Evolutionary conservation across 2,113 vertebrate species (phyloP).

Genomic region (Pholis gunnellus): DNA sequence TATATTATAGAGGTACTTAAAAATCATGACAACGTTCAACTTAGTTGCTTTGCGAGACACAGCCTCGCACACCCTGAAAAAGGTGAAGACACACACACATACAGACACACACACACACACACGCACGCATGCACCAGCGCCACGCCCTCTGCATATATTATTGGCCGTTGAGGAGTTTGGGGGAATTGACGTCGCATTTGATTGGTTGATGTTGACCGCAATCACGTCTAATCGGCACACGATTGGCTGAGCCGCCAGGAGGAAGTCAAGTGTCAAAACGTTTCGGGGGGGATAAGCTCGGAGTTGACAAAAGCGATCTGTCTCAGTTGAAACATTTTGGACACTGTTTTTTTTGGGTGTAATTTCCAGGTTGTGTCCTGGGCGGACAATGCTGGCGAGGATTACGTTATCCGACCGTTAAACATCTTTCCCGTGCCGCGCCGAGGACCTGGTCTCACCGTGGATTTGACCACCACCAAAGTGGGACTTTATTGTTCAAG

Average conservation of each 20-base stretch:
- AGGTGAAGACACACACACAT: constrained; percentile 9
- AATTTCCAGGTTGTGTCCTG: constrained; percentile 33
- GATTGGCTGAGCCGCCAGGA: constrained; percentile 70
- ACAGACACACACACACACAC: neutral
- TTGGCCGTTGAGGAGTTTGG: constrained; percentile 38
- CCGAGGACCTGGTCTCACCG: constrained; percentile 50
- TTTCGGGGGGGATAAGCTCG: constrained; percentile 60
- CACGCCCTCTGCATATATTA: constrained; percentile 60
- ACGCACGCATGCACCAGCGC: neutral
- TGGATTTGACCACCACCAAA: constrained; percentile 67
- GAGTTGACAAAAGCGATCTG: constrained; percentile 73
- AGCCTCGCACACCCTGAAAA: constrained; percentile 24
- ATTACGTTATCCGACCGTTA: constrained; percentile 28
- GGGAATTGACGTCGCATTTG: neutral
- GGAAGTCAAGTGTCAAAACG: constrained; percentile 80
- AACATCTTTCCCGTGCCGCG: constrained; percentile 3
- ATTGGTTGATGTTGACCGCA: constrained; percentile 69
- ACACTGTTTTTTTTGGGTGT: constrained; percentile 14
- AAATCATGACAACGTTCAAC: neutral
- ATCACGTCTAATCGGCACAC: constrained; percentile 33
- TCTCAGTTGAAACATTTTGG: constrained; percentile 47
- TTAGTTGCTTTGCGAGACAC: neutral
- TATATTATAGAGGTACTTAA: neutral
- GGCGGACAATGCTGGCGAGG: constrained; percentile 36
- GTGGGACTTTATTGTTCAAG: constrained; percentile 85